phyloP scores from a whole-genome alignment of 2,797 vertebrate species.

The Lepus townsendii region DNA sequence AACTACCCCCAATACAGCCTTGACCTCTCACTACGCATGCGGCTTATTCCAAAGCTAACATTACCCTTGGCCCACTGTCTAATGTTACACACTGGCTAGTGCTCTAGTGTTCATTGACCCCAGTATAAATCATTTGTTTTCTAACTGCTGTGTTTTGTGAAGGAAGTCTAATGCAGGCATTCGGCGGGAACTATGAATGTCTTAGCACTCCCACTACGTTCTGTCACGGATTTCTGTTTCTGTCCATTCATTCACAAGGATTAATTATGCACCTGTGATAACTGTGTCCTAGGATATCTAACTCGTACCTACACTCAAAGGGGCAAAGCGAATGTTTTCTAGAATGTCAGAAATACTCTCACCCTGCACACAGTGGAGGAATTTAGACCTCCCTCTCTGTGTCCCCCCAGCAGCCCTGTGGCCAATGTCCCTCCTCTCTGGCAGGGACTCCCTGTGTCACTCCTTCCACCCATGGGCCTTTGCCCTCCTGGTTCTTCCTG shows the following conservation, averaged over 20 bases:
- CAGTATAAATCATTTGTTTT: background rate
- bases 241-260: background rate
- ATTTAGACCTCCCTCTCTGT: background rate
- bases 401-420: background rate
- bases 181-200: background rate
- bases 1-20: background rate
- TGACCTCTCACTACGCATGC: background rate
- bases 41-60: background rate
- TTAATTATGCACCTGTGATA: background rate
- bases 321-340: background rate
- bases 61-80: background rate
- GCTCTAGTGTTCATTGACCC: background rate
- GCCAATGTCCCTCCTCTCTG: background rate
- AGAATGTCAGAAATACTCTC: background rate
- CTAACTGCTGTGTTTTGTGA: background rate
- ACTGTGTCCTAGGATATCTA: background rate
- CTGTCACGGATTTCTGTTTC: background rate
- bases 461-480: background rate
- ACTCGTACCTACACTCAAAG: background rate
- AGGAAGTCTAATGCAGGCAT: background rate
- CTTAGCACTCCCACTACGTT: background rate
- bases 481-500: background rate
- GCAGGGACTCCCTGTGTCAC: background rate
- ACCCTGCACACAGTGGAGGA: background rate
- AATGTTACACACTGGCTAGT: background rate